Conservation (phyloP, 1,140 invertebrate genomes). For the Onthophagus taurus region DNA sequence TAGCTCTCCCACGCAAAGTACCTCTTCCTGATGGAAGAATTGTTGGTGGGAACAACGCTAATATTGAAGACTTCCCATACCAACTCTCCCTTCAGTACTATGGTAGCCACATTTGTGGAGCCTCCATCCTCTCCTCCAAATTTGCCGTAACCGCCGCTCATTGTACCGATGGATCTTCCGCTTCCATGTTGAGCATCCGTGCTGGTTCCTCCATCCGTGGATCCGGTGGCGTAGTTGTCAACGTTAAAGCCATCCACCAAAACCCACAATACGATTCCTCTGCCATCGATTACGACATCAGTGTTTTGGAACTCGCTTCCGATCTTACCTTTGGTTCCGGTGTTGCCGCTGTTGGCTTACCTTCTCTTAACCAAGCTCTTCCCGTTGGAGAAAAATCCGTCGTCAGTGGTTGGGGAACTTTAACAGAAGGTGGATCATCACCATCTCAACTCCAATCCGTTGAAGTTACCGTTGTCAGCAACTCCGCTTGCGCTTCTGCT, state of each 20-base stretch:
- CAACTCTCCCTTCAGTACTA: conserved; percentile 45
- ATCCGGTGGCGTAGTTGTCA: conserved; percentile 34
- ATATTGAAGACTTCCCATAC: conserved; percentile 49
- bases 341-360: conserved; percentile 20
- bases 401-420: conserved; percentile 34
- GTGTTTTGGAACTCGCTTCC: conserved; percentile 39
- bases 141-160: conserved; percentile 57
- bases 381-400: conserved; percentile 15
- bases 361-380: conserved; percentile 9
- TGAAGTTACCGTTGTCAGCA: conserved; percentile 35
- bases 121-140: conserved; percentile 45
- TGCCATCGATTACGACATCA: conserved; percentile 49
- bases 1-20: not conserved
- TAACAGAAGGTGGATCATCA: conserved; percentile 13
- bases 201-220: conserved; percentile 37
- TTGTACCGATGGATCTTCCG: conserved; percentile 36
- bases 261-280: conserved; percentile 40
- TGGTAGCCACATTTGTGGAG: conserved; percentile 50
- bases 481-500: conserved; percentile 29
- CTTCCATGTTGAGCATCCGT: conserved; percentile 27
- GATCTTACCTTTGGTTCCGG: conserved; percentile 24
- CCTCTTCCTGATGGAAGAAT: conserved; percentile 38
- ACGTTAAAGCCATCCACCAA: conserved; percentile 34
- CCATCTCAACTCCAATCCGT: conserved; percentile 40
- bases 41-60: conserved; percentile 49